Evolutionary conservation across 2,888 invertebrate genomes (phyloP), one percentile per base, ranked within the genome.

Genomic region (Ichneumoninae sp.): DNA sequence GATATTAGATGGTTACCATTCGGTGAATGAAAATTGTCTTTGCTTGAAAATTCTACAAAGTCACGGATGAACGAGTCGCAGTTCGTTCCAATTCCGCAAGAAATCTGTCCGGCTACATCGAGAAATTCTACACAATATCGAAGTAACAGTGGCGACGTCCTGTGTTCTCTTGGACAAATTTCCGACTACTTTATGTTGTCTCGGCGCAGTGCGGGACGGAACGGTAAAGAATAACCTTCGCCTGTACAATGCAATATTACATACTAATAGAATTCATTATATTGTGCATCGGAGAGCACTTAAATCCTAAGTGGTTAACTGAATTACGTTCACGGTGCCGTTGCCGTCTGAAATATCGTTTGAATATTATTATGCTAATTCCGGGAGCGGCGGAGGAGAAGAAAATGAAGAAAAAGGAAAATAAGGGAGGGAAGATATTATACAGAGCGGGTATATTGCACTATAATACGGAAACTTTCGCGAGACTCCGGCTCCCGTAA

Each of bases 261-360:
- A 19, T 71, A 54, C 57, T 89, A 88, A 89, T 87, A 85, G 83
- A 89, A 89, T 88, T 90, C 80, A 89, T 89, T 87, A 87, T 85
- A 89, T 90, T 89, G 89, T 88, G 87, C 88, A 87, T 87, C 84
- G 89, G 86, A 86, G 87, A 88, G 87, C 88, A 90, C 89, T 91
- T 89, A 88, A 88, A 87, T 83, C 44, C 80, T 89, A 89, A 91
- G 88, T 89, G 90, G 88, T 88, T 89, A 88, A 90, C 83, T 85
- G 89, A 91, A 91, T 91, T 90, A 89, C 85, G 85, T 83, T 78
- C 69, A 74, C 80, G 84, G 77, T 83, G 66, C 30, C 81, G 50
- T 75, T 84, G 50, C 77, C 87, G 85, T 87, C 65, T 84, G 83
- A 86, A 88, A 89, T 87, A 86, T 71, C 78, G 78, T 85, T 86